Conservation (phyloP, 1,140 invertebrate species). For the Trichonephila clavata region DNA sequence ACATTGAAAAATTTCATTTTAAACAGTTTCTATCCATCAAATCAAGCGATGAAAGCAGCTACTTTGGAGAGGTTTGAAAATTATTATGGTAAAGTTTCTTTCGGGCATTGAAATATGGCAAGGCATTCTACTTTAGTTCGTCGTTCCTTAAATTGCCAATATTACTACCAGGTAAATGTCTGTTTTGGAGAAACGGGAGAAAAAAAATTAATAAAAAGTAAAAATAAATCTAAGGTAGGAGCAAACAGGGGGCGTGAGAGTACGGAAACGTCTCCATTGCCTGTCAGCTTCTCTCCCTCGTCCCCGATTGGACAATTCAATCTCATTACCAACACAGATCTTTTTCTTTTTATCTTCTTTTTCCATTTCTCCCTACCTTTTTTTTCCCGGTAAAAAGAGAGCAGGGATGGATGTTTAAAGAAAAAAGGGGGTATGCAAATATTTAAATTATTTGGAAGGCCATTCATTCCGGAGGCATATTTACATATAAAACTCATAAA, state of each 20-base stretch:
- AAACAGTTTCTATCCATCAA: constrained; percentile 6
- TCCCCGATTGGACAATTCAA: constrained; percentile 74
- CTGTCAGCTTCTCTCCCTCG: constrained; percentile 62
- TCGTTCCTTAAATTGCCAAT: constrained; percentile 47
- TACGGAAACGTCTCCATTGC: constrained; percentile 64
- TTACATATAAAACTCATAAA: constrained; percentile 43
- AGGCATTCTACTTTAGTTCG: constrained; percentile 48
- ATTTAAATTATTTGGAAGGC: constrained; percentile 51
- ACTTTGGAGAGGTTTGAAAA: constrained; percentile 2
- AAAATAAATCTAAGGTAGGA: constrained; percentile 62
- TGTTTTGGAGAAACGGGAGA: constrained; percentile 8
- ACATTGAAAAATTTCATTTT: neutral
- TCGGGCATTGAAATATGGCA: constrained; percentile 5
- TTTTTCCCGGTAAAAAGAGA: constrained; percentile 3
- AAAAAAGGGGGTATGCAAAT: constrained; percentile 70
- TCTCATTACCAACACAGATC: constrained; percentile 72
- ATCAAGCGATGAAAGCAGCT: constrained; percentile 25
- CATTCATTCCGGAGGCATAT: constrained; percentile 7
- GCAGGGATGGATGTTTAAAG: constrained; percentile 7
- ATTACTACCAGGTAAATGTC: constrained; percentile 57
- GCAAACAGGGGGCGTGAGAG: constrained; percentile 39
- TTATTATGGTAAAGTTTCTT: constrained; percentile 10
- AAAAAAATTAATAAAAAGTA: constrained; percentile 46
- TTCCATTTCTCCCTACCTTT: neutral
- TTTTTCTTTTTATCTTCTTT: neutral